Base-by-base conservation (phyloP, 53 echinoderm and acorn worm genomes). In the Luidia sarsii region DNA sequence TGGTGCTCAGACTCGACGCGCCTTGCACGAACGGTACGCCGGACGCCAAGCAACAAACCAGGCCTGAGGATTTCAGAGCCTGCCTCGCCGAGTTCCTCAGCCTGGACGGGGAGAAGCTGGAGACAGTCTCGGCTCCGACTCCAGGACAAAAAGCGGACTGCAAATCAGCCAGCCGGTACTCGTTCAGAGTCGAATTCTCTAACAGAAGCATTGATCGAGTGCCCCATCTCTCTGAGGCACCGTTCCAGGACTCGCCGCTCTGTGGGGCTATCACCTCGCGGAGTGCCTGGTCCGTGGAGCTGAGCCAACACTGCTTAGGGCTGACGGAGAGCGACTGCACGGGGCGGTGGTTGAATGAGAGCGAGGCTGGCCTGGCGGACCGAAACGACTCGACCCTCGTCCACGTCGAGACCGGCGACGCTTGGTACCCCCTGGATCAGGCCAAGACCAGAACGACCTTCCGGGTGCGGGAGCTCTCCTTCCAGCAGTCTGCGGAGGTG, bases 311-410 rank as follows among this genome's bases (percentile, higher is more conserved):
- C 19, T 77, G 77, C 35, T 10, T 29, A 39, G 5, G 20, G 13
- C 61, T 77, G 21, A 59, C 13, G 5, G 27, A 5, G 25, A 31
- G 48, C 20, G 61, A 59, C 29, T 77, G 77, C 41, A 30, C 11
- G 20, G 77, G 48, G 6, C 57, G 27, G 60, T 77, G 77, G 77
- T 8, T 77, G 1, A 77, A 77, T 5, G 48, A 77, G 8, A 60
- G 46, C 23, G 61, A 32, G 2, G 55, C 46, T 48, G 59, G 60
- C 61, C n/a, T 77, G 31, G 31, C 77, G 41, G 16, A 39, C 30
- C 11, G n/a, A 61, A 77, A 77, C 29, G 77, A 22, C n/a, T 60
- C 77, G 18, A 77, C 77, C 10, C 46, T 77, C 15, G 46, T 77
- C 11, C 48, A 77, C 77, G 61, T 77, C 48, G 61, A 85, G 25